Conservation (phyloP, 2,888 invertebrate species). For the Archips crataeganus region DNA sequence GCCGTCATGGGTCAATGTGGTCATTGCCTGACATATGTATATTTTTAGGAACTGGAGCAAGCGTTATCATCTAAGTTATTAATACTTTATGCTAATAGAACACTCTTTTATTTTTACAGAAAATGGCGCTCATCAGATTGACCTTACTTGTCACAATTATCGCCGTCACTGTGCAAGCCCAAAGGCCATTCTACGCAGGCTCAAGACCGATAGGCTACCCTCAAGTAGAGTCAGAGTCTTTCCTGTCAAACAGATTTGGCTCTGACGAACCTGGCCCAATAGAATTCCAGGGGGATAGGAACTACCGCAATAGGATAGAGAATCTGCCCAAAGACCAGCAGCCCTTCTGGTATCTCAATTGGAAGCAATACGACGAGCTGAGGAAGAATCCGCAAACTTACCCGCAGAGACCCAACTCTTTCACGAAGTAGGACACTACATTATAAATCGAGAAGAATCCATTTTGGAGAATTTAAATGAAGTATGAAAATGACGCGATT, state of each 20-base stretch:
- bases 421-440: conserved; percentile 40
- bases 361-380: conserved; percentile 85
- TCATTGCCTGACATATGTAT: no score
- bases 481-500: conserved; percentile 14
- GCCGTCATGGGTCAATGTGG: no score
- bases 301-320: conserved; percentile 84
- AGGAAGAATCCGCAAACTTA: conserved; percentile 71
- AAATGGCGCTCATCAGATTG: conserved; percentile 61
- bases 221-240: conserved; percentile 67
- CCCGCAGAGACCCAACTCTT: conserved; percentile 61
- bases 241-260: conserved; percentile 82
- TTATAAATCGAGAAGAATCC: conserved; percentile 5
- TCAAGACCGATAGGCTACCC: conserved; percentile 86
- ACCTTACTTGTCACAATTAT: conserved; percentile 56
- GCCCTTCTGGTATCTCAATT: conserved; percentile 90
- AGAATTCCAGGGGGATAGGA: conserved; percentile 86
- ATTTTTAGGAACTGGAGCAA: no score
- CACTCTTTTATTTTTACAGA: conserved; percentile 39
- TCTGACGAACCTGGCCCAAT: conserved; percentile 79
- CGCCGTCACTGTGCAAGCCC: conserved; percentile 70
- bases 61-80: no score
- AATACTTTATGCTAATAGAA: no score
- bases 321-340: conserved; percentile 86
- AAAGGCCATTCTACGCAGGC: conserved; percentile 89
- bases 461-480: not conserved